Evolutionary conservation across 2,797 vertebrate species (phyloP).

Genomic region (Arremon aurantiirostris): DNA sequence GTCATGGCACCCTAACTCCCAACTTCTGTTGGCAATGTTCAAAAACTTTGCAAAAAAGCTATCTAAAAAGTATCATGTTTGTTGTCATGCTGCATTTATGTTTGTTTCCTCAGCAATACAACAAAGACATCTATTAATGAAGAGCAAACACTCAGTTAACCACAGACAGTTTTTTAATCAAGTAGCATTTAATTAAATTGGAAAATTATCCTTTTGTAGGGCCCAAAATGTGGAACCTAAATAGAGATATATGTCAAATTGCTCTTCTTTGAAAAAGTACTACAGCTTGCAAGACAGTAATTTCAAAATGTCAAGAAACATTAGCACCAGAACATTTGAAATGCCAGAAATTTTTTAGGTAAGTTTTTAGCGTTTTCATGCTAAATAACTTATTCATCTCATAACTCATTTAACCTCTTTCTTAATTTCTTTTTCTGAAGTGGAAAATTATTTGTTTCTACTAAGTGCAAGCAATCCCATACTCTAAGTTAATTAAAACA

Average conservation of each 20-base stretch:
- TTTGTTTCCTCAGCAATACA: background rate
- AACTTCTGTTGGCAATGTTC: background rate
- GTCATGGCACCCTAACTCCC: background rate
- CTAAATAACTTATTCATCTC: background rate
- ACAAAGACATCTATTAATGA: background rate
- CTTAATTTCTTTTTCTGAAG: background rate
- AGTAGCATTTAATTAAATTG: background rate
- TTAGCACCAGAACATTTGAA: background rate
- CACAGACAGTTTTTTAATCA: background rate
- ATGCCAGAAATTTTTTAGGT: background rate
- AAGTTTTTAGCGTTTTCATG: background rate
- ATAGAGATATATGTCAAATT: background rate
- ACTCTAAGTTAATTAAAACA: background rate
- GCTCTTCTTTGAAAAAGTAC: background rate
- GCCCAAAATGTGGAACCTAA: background rate
- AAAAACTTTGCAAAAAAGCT: background rate
- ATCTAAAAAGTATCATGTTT: background rate
- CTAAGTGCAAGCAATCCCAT: background rate
- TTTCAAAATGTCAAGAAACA: conserved; percentile 9
- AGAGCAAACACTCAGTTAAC: background rate
- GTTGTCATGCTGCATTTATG: background rate
- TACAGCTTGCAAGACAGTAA: background rate
- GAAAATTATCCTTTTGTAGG: background rate
- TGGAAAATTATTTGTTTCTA: conserved; percentile 8
- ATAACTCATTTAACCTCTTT: background rate